These are phyloP conservation scores for Sphaerophoria rueppellii DNA, from an alignment of 2,888 invertebrate species.

Conservation along the genomic window DNA sequence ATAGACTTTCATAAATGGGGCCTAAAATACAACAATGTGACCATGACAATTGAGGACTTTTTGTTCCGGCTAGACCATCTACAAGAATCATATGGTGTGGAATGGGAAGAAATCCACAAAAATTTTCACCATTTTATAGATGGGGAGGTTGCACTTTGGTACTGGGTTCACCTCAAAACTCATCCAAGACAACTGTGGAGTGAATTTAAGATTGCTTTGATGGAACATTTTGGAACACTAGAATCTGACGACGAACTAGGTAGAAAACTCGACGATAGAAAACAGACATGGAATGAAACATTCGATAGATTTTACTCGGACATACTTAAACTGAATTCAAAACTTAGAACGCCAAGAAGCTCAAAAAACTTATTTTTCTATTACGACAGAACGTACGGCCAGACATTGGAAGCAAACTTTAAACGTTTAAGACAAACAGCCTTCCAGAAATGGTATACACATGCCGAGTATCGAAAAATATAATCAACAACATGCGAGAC, in stretches of 20 bases:
- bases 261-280: too few relatives aligned
- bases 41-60: slow-evolving; percentile 1
- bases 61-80: background rate
- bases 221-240: background rate
- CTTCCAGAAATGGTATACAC: slow-evolving; percentile 2
- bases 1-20: too few relatives aligned
- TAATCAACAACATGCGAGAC: background rate
- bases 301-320: background rate
- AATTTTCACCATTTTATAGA: background rate
- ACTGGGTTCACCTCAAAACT: background rate
- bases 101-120: background rate
- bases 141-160: background rate
- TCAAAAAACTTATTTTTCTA: too few relatives aligned
- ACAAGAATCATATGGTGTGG: background rate
- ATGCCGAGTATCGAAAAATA: too few relatives aligned
- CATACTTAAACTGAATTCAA: background rate
- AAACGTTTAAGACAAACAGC: slow-evolving; percentile 3
- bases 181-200: too few relatives aligned
- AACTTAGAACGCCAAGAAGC: background rate
- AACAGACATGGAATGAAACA: too few relatives aligned
- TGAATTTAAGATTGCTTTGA: background rate
- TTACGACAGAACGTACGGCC: too few relatives aligned
- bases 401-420: background rate
- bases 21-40: too few relatives aligned
- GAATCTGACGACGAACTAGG: background rate